These are phyloP conservation scores for Grapholita molesta DNA, from an alignment of 1,140 invertebrate species.

Conservation along the genomic window DNA sequence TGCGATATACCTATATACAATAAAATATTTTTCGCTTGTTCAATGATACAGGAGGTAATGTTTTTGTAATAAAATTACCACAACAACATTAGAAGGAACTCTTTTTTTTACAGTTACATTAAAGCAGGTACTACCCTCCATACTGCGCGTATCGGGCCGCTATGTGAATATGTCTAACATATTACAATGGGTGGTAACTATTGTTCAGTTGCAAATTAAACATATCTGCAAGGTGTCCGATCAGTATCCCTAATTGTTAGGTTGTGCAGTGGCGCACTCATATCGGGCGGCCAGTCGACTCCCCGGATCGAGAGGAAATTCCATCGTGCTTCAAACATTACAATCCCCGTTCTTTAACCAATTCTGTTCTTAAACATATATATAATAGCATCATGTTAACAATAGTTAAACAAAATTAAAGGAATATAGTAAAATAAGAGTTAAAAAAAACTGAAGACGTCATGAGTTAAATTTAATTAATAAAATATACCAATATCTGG, in stretches of 20 bases:
- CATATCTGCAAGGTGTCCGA: background rate
- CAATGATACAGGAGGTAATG: background rate
- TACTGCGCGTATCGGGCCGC: slow-evolving; percentile 26
- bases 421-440: no score
- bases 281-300: background rate
- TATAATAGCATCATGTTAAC: no score
- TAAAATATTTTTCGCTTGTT: background rate
- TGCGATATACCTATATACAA: background rate
- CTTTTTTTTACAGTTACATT: slow-evolving; percentile 26
- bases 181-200: slow-evolving; percentile 7
- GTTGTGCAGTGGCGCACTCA: background rate
- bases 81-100: slow-evolving; percentile 42
- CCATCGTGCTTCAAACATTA: background rate
- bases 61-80: slow-evolving; percentile 41
- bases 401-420: no score
- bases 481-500: background rate
- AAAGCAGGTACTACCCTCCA: slow-evolving; percentile 34
- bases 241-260: background rate
- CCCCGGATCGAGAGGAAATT: background rate
- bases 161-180: slow-evolving; percentile 19
- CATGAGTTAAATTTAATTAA: no score
- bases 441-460: background rate
- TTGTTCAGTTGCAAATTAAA: slow-evolving; percentile 5
- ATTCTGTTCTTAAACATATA: no score
- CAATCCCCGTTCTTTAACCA: background rate